phyloP scores from a whole-genome alignment of 2,797 vertebrate genomes.

The Pipistrellus pipistrellus region DNA sequence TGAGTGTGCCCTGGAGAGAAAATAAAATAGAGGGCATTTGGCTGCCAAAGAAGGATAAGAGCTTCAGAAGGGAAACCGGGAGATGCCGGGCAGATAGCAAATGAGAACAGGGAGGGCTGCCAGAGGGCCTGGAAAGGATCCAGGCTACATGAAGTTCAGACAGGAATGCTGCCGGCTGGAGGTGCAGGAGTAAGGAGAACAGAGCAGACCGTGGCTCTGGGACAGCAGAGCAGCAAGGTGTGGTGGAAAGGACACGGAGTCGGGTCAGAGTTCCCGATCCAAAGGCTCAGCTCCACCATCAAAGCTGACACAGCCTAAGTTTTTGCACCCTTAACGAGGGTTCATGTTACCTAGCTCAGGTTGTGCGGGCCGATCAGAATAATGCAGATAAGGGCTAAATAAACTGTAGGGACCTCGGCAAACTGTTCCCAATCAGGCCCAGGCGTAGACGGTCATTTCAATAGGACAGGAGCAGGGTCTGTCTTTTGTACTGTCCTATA shows the following conservation, averaged over 20 bases:
- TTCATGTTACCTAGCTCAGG: neutral
- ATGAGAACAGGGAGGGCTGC: conserved; percentile 57
- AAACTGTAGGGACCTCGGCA: neutral
- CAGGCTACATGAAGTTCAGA: conserved; percentile 68
- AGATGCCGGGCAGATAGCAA: conserved; percentile 70
- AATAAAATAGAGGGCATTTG: conserved; percentile 81
- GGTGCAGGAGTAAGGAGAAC: neutral
- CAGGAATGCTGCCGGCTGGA: conserved; percentile 52
- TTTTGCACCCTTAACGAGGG: neutral
- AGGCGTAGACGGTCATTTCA: neutral
- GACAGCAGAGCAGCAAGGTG: neutral
- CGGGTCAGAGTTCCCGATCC: neutral
- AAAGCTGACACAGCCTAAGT: neutral
- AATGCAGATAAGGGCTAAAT: neutral
- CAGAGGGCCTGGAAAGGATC: conserved; percentile 73
- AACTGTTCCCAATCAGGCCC: rapidly evolving
- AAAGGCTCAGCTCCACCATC: neutral
- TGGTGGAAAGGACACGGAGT: rapidly evolving
- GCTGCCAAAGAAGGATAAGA: conserved; percentile 76
- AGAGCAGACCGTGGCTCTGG: neutral
- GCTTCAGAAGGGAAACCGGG: conserved; percentile 56
- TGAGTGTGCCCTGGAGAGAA: conserved; percentile 76
- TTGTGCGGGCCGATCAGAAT: rapidly evolving
- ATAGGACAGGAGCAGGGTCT: neutral
- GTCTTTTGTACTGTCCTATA: neutral